Evolutionary conservation across 1,140 invertebrate species (phyloP), one percentile per base, ranked within the genome.

Genomic region (Copidosoma floridanum): DNA sequence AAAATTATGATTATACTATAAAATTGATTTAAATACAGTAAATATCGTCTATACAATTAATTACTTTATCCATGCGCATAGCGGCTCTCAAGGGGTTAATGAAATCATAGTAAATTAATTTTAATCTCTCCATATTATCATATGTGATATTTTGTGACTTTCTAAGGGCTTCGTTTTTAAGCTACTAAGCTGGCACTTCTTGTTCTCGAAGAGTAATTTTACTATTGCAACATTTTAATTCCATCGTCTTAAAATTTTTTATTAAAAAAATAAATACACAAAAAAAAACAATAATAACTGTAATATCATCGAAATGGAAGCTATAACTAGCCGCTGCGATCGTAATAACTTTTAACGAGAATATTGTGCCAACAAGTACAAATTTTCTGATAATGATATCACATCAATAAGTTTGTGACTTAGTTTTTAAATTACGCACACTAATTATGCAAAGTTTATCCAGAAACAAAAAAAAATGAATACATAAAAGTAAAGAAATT

Each of bases 331-430:
- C 51, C 35, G 24, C 44, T 35, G 51, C 35, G 16, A 48, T 50
- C 18, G 27, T 60, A 23, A 27, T 54, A 12, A 54, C 41, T 55
- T 55, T 50, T 1, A 40, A 48, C 29, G 7, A n/a, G 24, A 61
- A 55, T 41, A 55, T 61, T 61, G 37, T 61, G 58, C 58, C 58
- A 43, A 48, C 35, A 55, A 61, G 58, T 61, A 61, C 58, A 61
- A 61, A 61, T 54, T 61, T 60, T 61, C 50, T 26, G 37, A 55
- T 41, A 32, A 61, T 16, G 23, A 38, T 35, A 18, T 40, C 35
- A 26, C 12, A 8, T 21, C n/a, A n/a, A 60, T 60, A n/a, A 54
- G 57, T 60, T 60, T 47, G 46, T 53, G 37, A 35, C 35, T 52
- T 35, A 54, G 57, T 60, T 60, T 47, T 53, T 53, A 44, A 35